Evolutionary conservation across 2,113 vertebrate genomes (phyloP).

Genomic region (Apodemus sylvaticus): DNA sequence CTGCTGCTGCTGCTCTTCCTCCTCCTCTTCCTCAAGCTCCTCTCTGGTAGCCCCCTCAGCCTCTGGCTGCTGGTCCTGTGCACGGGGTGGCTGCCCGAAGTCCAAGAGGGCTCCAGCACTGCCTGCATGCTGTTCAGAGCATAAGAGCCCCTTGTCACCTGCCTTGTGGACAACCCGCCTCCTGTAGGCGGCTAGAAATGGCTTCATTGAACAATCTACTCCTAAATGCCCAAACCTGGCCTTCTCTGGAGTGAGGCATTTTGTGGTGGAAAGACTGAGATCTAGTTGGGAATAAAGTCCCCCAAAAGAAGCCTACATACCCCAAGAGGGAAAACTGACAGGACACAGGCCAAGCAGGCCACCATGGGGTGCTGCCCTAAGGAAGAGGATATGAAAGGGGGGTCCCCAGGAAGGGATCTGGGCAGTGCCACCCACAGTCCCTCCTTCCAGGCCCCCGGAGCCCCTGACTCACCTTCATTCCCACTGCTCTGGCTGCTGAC

Average conservation of each 20-base stretch:
- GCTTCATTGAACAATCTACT: background rate
- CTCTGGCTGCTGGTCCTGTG: conserved; percentile 82
- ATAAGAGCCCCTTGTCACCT: conserved; percentile 49
- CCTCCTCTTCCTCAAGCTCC: conserved; percentile 79
- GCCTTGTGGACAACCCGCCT: background rate
- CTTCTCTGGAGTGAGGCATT: background rate
- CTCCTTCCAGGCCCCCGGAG: background rate
- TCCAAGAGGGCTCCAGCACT: conserved; percentile 90
- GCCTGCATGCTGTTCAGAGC: conserved; percentile 90
- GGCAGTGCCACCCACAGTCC: background rate
- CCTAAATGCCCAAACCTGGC: background rate
- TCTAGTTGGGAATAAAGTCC: background rate
- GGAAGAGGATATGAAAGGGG: background rate
- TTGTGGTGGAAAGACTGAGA: background rate
- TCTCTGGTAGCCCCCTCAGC: conserved; percentile 80
- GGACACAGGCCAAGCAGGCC: background rate
- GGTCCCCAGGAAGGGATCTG: background rate
- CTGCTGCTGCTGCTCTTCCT: conserved; percentile 77
- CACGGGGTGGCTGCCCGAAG: conserved; percentile 82
- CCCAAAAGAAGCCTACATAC: background rate
- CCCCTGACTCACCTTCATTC: conserved; percentile 84
- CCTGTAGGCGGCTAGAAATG: background rate
- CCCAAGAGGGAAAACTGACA: background rate
- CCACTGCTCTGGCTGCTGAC: conserved; percentile 65
- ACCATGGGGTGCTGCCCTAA: background rate